Base-by-base conservation (phyloP, 2,113 vertebrate genomes). In the Empidonax alnorum region DNA sequence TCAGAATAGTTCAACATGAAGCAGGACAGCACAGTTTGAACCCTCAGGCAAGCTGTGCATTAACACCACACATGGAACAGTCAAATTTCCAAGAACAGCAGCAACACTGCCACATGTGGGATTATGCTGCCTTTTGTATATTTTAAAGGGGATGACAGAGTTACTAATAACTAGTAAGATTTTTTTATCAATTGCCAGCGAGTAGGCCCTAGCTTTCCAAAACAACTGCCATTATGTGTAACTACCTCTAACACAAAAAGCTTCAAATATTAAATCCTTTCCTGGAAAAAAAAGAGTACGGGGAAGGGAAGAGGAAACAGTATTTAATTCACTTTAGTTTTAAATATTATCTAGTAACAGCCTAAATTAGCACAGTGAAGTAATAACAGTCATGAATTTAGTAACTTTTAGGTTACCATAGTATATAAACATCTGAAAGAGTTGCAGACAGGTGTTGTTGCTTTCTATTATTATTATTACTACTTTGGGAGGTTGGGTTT, bases 401-500 rank as follows among this genome's bases (percentile, higher is more conserved):
- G 10, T 37, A 17, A 46, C 6, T 47, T 42, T 56, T 53, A 81
- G 13, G 55, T 8, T 50, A 75, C 4, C n/a, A 42, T 0, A 10
- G 19, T 5, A 83, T 2, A 35, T 0, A 53, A 61, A 59, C 5
- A 3, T 0, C 2, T 30, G 9, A 49, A 84, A 74, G 33, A 78
- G 12, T 9, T 42, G 30, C 49, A 86, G 14, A 58, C 1, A 49
- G 14, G 9, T 22, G 4, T 0, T 23, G 3, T 0, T 56, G 13
- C 6, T 72, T 31, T 18, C 20, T 30, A 42, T 24, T 62, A 33
- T 15, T 44, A 66, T 35, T 7, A 35, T 30, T 59, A 49, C 46
- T 73, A n/a, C 55, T 85, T 35, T 20, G 37, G 10, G 7, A 35
- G 4, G 27, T 4, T 50, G 24, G 4, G 14, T 50, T 69, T 91